Evolutionary conservation across 2,888 invertebrate genomes (phyloP).

Genomic region (Amiota communis): DNA sequence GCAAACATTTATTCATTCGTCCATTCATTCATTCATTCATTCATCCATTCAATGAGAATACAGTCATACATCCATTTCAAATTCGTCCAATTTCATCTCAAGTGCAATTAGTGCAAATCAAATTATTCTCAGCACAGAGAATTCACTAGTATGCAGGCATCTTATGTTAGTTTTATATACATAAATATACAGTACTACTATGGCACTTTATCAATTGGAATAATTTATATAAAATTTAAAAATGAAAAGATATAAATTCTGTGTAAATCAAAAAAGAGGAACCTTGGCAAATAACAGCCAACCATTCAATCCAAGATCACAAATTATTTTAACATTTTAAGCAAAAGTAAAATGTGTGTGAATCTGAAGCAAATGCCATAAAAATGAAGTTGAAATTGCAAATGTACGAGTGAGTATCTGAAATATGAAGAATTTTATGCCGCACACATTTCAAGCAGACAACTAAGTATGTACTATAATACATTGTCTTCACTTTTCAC

Average conservation of each 20-base stretch:
- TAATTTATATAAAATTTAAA: constrained; percentile 17
- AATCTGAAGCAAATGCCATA: not conserved
- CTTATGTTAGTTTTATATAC: not conserved
- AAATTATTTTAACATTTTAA: constrained; percentile 22
- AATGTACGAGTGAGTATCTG: too few relatives aligned
- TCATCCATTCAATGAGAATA: not conserved
- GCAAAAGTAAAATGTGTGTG: constrained; percentile 15
- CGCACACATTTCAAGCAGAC: too few relatives aligned
- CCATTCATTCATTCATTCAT: not conserved
- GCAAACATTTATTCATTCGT: constrained; percentile 4
- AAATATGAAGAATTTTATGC: too few relatives aligned
- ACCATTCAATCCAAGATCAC: not conserved
- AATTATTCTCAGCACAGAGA: not conserved
- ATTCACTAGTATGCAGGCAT: too few relatives aligned
- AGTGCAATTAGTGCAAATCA: constrained; percentile 18
- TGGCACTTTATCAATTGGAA: not conserved
- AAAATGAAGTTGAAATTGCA: too few relatives aligned
- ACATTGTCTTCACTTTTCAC: too few relatives aligned
- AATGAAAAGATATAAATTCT: constrained; percentile 19
- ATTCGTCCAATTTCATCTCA: constrained; percentile 17
- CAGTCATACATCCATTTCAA: not conserved
- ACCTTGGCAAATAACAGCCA: not conserved
- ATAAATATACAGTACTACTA: not conserved
- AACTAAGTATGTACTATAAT: too few relatives aligned
- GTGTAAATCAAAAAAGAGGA: not conserved